These are phyloP conservation scores for Furcifer pardalis DNA, from an alignment of 2,797 vertebrate genomes.

Conservation along the genomic window DNA sequence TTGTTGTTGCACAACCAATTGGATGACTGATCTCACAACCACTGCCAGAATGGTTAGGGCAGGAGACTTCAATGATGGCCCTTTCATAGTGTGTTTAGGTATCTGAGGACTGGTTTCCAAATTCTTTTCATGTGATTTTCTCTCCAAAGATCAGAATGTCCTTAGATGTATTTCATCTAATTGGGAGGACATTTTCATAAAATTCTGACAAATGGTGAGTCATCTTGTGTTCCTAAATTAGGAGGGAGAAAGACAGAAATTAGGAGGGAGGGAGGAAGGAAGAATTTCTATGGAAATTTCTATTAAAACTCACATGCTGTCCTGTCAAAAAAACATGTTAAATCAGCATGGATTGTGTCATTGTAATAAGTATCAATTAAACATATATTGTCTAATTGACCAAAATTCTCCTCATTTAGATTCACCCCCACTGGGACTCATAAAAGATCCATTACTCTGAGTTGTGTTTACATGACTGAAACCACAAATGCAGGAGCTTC, in stretches of 20 bases:
- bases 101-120: not conserved
- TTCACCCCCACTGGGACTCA: not conserved
- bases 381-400: not conserved
- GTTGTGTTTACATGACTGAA: not conserved
- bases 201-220: not conserved
- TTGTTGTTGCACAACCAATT: too few species aligned
- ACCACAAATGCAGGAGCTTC: not conserved
- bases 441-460: not conserved
- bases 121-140: not conserved
- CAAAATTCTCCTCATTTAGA: not conserved
- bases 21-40: too few species aligned
- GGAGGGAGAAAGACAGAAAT: too few species aligned
- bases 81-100: too few species aligned
- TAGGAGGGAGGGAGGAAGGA: not conserved
- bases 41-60: too few species aligned
- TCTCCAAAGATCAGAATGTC: not conserved
- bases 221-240: too few species aligned
- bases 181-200: not conserved
- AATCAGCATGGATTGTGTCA: rapidly evolving
- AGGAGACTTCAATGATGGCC: too few species aligned
- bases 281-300: not conserved
- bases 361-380: rapidly evolving
- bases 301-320: rapidly evolving
- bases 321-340: not conserved
- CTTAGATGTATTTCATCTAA: not conserved